Percentiles rank a stretch among this genome's conserved stretches.
phyloP scores from a whole-genome alignment of 1,140 invertebrate species.

The Aporrectodea caliginosa region DNA sequence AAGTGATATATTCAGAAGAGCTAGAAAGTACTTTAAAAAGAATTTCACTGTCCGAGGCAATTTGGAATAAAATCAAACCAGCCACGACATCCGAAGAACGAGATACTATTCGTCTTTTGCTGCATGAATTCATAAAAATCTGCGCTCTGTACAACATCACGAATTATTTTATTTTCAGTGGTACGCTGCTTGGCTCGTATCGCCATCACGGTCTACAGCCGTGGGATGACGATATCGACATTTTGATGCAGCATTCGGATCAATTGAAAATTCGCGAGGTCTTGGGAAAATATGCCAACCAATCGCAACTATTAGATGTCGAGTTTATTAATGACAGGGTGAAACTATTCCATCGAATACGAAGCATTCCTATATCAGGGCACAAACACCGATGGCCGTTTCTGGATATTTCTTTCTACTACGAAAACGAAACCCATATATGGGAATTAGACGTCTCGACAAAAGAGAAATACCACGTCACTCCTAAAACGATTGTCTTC shows the following conservation, averaged over 20 bases:
- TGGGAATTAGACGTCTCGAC: not conserved
- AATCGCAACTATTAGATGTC: too few relatives aligned
- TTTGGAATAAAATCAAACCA: too few relatives aligned
- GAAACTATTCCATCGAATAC: not conserved
- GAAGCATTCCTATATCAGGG: not conserved
- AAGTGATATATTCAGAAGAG: too few relatives aligned
- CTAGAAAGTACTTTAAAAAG: too few relatives aligned
- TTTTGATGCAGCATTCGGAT: slow-evolving; percentile 17
- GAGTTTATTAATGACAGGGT: too few relatives aligned
- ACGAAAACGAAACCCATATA: not conserved
- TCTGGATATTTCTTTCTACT: not conserved
- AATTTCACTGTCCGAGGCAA: too few relatives aligned
- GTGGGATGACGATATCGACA: slow-evolving; percentile 40
- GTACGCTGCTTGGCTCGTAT: slow-evolving; percentile 37
- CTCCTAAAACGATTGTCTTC: not conserved
- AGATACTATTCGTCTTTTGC: not conserved
- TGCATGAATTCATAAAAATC: not conserved
- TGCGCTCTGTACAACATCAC: slow-evolving; percentile 22
- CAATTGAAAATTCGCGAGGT: slow-evolving; percentile 4
- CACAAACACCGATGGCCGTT: not conserved
- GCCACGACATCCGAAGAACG: not conserved
- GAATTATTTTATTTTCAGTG: slow-evolving; percentile 36
- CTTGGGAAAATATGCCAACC: slow-evolving; percentile 4
- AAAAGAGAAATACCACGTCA: not conserved
- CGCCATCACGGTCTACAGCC: slow-evolving; percentile 39